Evolutionary conservation across 2,113 vertebrate species (phyloP).

Genomic region (Cinclus mexicanus): DNA sequence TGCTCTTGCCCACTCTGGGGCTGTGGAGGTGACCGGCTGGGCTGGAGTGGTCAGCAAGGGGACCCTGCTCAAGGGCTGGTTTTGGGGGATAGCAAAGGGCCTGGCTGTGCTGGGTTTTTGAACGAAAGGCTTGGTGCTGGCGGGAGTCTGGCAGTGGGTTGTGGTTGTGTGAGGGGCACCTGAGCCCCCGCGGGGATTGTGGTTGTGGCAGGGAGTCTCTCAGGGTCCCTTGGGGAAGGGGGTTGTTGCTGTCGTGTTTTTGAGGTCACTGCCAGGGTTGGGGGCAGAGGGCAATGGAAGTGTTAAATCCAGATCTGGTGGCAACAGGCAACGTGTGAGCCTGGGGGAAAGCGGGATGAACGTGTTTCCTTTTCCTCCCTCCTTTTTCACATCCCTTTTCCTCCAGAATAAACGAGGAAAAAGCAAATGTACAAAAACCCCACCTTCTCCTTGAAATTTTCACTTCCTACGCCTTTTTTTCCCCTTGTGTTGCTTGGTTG

Average conservation of each 20-base stretch:
- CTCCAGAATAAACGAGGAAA: background rate
- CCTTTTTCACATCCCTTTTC: background rate
- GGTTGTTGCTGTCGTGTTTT: rapidly evolving
- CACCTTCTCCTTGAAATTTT: background rate
- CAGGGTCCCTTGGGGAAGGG: background rate
- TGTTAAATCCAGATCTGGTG: background rate
- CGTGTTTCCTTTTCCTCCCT: background rate
- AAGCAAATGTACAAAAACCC: rapidly evolving
- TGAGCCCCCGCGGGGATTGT: rapidly evolving
- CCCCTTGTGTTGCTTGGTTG: background rate
- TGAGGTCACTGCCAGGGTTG: background rate
- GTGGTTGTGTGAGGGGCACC: background rate
- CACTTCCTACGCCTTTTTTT: background rate
- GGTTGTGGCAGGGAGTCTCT: background rate
- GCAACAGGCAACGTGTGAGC: rapidly evolving
- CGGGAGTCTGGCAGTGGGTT: background rate
- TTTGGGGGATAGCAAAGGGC: background rate
- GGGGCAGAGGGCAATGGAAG: background rate
- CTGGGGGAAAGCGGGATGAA: rapidly evolving
- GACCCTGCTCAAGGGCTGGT: rapidly evolving
- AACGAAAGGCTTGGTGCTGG: background rate
- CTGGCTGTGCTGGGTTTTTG: background rate
- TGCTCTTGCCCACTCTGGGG: rapidly evolving
- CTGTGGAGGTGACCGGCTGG: background rate
- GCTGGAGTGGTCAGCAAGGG: rapidly evolving